These are phyloP conservation scores for Tethya wilhelma DNA, from an alignment of 37 sponge, comb jelly and placozoan genomes.

Conservation along the genomic window DNA sequence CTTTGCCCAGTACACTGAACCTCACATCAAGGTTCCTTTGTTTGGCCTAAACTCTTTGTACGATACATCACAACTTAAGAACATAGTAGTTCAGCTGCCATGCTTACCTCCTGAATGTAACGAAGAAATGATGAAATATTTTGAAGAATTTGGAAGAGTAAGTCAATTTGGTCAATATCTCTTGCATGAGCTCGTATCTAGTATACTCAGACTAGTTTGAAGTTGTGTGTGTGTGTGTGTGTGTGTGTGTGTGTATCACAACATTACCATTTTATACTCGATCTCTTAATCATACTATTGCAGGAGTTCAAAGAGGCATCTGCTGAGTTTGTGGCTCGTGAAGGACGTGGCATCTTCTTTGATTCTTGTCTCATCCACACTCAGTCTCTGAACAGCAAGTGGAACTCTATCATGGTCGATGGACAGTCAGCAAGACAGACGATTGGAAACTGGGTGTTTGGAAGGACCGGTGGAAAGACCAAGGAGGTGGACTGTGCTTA, in stretches of 20 bases:
- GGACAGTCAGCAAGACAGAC: conserved; percentile 48
- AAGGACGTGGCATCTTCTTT: conserved; percentile 62
- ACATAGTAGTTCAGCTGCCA: conserved; percentile 47
- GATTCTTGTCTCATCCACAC: conserved; percentile 83
- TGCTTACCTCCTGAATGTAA: conserved; percentile 75
- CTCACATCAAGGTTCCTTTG: conserved; percentile 70
- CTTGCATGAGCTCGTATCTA: no score
- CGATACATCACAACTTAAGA: conserved; percentile 75
- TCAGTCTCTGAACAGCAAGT: conserved; percentile 71
- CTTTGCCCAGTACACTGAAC: conserved; percentile 83
- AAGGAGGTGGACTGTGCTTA: conserved; percentile 19
- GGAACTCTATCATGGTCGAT: conserved; percentile 45
- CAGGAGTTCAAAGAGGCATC: no score
- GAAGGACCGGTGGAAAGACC: not conserved
- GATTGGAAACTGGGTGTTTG: conserved; percentile 71
- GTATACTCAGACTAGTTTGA: no score
- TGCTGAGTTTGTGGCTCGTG: conserved; percentile 20
- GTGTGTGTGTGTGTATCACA: no score
- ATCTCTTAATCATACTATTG: no score
- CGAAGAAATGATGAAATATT: conserved; percentile 48
- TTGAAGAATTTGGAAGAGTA: conserved; percentile 54
- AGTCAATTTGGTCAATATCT: no score
- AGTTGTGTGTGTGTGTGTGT: no score
- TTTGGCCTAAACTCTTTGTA: conserved; percentile 75
- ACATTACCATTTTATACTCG: no score